Conservation (phyloP, 2,888 invertebrate genomes). For the Rhimphoctona megacephalus region DNA sequence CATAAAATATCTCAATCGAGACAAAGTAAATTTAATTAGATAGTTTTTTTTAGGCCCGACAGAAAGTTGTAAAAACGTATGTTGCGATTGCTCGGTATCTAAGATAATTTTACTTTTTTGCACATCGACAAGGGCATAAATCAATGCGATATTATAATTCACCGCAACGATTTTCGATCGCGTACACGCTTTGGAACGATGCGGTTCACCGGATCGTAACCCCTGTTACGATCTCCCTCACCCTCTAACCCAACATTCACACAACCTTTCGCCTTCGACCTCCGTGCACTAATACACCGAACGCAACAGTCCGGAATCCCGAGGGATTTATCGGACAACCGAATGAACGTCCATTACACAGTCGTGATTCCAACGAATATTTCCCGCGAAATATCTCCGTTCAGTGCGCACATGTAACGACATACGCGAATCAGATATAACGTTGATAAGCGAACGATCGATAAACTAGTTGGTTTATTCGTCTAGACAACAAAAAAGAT, state of each 20-base stretch:
- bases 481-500: slow-evolving; percentile 27
- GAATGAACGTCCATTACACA: slow-evolving; percentile 60
- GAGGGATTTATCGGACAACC: slow-evolving; percentile 58
- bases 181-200: slow-evolving; percentile 36
- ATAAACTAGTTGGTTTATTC: slow-evolving; percentile 12
- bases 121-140: slow-evolving; percentile 14
- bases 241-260: slow-evolving; percentile 8
- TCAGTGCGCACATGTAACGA: neutral
- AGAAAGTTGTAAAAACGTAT: neutral
- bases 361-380: slow-evolving; percentile 55
- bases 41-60: neutral
- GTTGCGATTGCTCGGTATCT: neutral
- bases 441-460: neutral
- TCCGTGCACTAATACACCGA: slow-evolving; percentile 42
- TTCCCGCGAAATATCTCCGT: slow-evolving; percentile 48
- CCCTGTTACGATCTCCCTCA: slow-evolving; percentile 42
- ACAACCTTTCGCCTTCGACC: slow-evolving; percentile 26
- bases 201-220: slow-evolving; percentile 54
- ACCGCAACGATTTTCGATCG: slow-evolving; percentile 59
- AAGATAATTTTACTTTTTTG: neutral
- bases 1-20: too few species aligned
- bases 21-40: neutral
- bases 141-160: slow-evolving; percentile 51
- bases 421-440: neutral
- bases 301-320: slow-evolving; percentile 66